Base-by-base conservation (phyloP, 1,140 invertebrate genomes). In the Apocrypta bakeri region DNA sequence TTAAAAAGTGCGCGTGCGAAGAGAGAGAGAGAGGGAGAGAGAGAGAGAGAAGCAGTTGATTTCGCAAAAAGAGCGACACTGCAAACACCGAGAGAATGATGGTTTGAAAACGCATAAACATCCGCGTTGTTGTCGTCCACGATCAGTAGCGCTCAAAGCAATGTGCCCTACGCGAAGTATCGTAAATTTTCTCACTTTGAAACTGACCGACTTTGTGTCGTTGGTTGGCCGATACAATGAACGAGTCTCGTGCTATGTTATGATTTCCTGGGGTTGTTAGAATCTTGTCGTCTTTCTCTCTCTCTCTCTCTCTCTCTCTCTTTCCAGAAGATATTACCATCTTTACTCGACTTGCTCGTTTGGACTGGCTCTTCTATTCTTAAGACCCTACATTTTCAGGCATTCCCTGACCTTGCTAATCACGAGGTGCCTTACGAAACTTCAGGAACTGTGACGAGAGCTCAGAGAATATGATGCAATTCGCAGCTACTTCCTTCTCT, bases 121-220 rank as follows among this genome's bases (percentile, higher is more conserved):
- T 86, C 81, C 48, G 24, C 14, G n/a, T 29, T 7, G 3, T 33
- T 11, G 27, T 33, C 27, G 42, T 40, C 7, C 33, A 4, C 33
- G 33, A 80, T 83, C 77, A 69, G 27, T 33, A n/a, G 25, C 84
- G 85, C 85, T 87, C 87, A 88, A 88, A 89, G 82, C 88, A 87
- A 86, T 86, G 85, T 81, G 86, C 78, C 9, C 33, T 37, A 37
- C 9, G 82, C 81, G 86, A 88, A 87, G 85, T 85, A 86, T 85
- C 86, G 88, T 89, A 88, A 91, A 90, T 91, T 91, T 91, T 91
- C 90, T 91, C 90, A 90, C 89, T 91, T 90, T 89, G 86, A 87
- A 90, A 91, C 81, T 91, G 89, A 84, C 68, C 82, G 24, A 71
- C 8, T 73, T 12, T 48, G 14, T 69, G 37, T 66, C 63, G 63